phyloP scores from a whole-genome alignment of 2,888 invertebrate species.

The Acanthosepion pharaonis region DNA sequence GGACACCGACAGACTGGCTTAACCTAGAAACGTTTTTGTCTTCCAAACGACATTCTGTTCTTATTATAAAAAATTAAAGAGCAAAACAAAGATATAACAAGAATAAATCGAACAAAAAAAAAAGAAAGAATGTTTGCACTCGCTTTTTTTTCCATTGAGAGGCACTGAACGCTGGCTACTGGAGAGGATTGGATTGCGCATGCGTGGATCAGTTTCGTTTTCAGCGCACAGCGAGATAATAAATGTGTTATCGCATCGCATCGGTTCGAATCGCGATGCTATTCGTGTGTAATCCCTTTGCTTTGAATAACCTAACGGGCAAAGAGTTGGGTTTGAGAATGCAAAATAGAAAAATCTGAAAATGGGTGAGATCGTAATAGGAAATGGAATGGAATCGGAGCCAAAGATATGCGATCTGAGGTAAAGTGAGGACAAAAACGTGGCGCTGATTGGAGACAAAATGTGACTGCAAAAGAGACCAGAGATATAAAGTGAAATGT shows the following conservation, averaged over 20 bases:
- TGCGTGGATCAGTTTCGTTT: background rate
- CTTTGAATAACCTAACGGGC: background rate
- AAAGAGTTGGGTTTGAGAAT: background rate
- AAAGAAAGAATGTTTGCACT: background rate
- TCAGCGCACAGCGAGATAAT: background rate
- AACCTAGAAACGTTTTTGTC: constrained; percentile 18
- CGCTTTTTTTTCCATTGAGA: background rate
- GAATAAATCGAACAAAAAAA: background rate
- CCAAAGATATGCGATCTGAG: too few species aligned
- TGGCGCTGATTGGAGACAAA: too few species aligned
- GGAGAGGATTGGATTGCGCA: background rate
- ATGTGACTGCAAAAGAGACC: too few species aligned
- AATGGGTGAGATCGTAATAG: too few species aligned
- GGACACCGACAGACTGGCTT: background rate
- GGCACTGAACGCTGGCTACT: too few species aligned
- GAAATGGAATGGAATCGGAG: too few species aligned
- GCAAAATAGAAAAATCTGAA: too few species aligned
- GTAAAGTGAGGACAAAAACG: too few species aligned
- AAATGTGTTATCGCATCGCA: background rate
- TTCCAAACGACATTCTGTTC: background rate
- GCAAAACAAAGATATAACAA: too few species aligned
- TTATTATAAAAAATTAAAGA: too few species aligned
- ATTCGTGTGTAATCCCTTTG: background rate
- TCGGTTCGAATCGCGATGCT: background rate
- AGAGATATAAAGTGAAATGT: too few species aligned